phyloP scores from a whole-genome alignment of 2,797 vertebrate genomes.

The Epinephelus coioides region DNA sequence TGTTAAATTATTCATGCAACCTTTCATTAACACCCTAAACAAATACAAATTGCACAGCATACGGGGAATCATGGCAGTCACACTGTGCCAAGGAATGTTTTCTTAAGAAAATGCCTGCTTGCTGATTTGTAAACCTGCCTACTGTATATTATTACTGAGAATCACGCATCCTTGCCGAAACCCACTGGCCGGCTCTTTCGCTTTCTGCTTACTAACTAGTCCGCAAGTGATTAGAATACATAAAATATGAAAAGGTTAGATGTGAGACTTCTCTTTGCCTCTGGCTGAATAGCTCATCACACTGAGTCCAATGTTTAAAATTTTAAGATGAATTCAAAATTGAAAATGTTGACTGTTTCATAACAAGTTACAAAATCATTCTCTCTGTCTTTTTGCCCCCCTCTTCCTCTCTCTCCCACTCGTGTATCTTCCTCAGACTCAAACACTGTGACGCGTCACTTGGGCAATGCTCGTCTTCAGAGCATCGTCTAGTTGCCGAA shows the following conservation, averaged over 20 bases:
- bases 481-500: conserved; percentile 74
- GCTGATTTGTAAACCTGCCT: conserved; percentile 49
- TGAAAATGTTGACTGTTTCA: conserved; percentile 50
- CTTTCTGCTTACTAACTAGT: conserved; percentile 51
- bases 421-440: conserved; percentile 43
- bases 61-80: conserved; percentile 56
- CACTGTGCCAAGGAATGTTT: conserved; percentile 57
- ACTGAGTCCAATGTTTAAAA: conserved; percentile 43
- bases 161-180: conserved; percentile 10
- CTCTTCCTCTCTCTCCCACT: conserved; percentile 3
- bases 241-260: conserved; percentile 45
- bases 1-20: conserved; percentile 79
- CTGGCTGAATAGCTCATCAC: conserved; percentile 43
- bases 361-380: conserved; percentile 56
- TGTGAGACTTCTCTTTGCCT: conserved; percentile 44
- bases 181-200: conserved; percentile 5
- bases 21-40: conserved; percentile 76
- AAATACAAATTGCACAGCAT: conserved; percentile 73
- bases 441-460: conserved; percentile 45
- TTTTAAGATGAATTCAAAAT: conserved; percentile 38
- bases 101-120: conserved; percentile 54
- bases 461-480: conserved; percentile 59
- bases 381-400: not conserved
- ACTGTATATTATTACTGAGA: conserved; percentile 33
- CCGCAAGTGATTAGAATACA: conserved; percentile 48